A percentile compares a stretch with the other conserved stretches of the same genome.
phyloP scores from a whole-genome alignment of 2,113 vertebrate genomes.

The Chloropsis cyanopogon region DNA sequence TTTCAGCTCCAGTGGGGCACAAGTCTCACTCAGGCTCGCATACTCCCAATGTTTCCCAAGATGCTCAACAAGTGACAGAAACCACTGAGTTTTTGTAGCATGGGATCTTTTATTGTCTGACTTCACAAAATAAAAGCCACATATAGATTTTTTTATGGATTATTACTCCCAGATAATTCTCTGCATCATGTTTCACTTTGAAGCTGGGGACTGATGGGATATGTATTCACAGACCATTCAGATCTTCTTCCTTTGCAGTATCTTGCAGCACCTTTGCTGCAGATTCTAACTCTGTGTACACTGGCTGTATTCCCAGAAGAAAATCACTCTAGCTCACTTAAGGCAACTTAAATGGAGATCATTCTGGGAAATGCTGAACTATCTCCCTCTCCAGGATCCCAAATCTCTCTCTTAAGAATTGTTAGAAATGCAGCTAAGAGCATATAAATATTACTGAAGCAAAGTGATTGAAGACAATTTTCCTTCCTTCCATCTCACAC shows the following conservation, averaged over 20 bases:
- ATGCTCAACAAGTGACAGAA: neutral
- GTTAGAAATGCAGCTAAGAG: neutral
- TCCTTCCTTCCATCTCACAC: neutral
- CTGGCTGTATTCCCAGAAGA: constrained; percentile 21
- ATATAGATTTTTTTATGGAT: neutral
- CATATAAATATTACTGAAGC: neutral
- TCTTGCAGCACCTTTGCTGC: neutral
- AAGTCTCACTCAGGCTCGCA: neutral
- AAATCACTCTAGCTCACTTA: neutral
- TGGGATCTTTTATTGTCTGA: neutral
- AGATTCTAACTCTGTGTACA: neutral
- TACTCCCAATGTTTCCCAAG: neutral
- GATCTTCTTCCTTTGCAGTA: neutral
- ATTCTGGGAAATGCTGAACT: neutral
- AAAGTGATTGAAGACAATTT: neutral
- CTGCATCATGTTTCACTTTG: neutral
- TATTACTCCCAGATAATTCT: neutral
- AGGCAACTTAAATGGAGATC: constrained; percentile 1
- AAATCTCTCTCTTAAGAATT: neutral
- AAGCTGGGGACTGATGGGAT: neutral
- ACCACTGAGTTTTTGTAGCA: neutral
- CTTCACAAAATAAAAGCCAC: neutral
- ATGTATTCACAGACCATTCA: neutral
- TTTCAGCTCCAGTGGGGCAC: neutral
- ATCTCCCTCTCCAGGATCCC: neutral